These are phyloP conservation scores for Mylabris sibirica DNA, from an alignment of 2,888 invertebrate genomes.

Conservation along the genomic window DNA sequence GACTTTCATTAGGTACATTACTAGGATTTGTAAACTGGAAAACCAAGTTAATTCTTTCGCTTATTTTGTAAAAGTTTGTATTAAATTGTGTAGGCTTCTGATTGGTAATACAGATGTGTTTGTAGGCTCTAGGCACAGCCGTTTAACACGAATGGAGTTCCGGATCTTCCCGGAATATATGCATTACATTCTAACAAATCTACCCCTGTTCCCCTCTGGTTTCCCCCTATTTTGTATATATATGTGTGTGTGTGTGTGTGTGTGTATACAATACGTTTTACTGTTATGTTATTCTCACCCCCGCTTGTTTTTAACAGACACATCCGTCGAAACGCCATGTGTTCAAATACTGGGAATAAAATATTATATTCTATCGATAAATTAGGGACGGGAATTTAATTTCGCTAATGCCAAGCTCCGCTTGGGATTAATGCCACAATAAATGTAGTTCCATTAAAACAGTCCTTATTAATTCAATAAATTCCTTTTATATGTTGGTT, in stretches of 20 bases:
- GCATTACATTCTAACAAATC: constrained; percentile 33
- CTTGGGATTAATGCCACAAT: constrained; percentile 52
- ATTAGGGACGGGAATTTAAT: constrained; percentile 54
- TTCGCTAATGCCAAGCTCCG: constrained; percentile 52
- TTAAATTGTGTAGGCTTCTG: constrained; percentile 18
- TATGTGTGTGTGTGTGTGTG: background rate
- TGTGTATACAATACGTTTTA: background rate
- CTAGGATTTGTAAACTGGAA: constrained; percentile 15
- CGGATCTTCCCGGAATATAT: constrained; percentile 37
- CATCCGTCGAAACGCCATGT: constrained; percentile 44
- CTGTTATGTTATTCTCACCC: background rate
- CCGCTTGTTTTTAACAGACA: constrained; percentile 9
- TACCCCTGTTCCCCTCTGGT: background rate
- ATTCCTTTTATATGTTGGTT: constrained; percentile 45
- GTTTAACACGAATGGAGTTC: constrained; percentile 32
- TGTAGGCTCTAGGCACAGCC: constrained; percentile 19
- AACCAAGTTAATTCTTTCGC: constrained; percentile 14
- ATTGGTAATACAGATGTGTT: constrained; percentile 26
- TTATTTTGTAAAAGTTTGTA: background rate
- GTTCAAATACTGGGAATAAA: constrained; percentile 51
- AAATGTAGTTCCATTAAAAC: constrained; percentile 51
- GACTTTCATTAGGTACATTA: background rate
- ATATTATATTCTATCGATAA: constrained; percentile 53
- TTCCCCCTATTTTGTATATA: no score
- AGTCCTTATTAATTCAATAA: constrained; percentile 57